Evolutionary conservation across 2,797 vertebrate genomes (phyloP), one percentile per base, ranked within the genome.

Genomic region (Periophthalmus magnuspinnatus): DNA sequence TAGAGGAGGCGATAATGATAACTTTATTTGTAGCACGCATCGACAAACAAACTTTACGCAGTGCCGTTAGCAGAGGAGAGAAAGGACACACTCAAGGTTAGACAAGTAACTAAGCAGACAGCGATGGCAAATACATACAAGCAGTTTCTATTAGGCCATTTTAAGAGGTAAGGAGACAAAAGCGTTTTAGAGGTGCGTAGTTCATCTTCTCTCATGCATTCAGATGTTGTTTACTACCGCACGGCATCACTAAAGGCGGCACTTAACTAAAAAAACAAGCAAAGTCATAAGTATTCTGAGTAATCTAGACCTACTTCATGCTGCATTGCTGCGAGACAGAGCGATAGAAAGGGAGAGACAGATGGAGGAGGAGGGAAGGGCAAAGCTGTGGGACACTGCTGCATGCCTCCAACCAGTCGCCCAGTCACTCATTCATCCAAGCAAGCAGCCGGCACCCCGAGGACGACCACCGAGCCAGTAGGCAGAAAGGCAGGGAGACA

Each of bases 371-470:
- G 65, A 45, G 71, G 75, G 83, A 83, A 81, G 66, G 80, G 78
- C 73, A 81, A 68, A 72, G 82, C 80, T 84, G 69, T 79, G 70
- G 75, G 81, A 84, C 84, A 78, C 74, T 84, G 82, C 81, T 88
- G 83, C 74, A 86, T 78, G 76, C 77, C 80, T 63, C 48, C 79
- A 72, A 75, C 33, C 71, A 80, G 69, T 8, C 81, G 19, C 33
- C 65, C 75, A 78, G 81, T 54, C 77, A 80, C 76, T 10, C 76
- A 81, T 67, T 38, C 62, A 65, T n/a, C 14, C 74, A 69, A 14
- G 11, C 74, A 79, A 77, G 3, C 71, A 69, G 67, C 1, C 66
- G 73, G 67, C 7, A 57, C 68, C 63, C 71, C 33, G 56, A 72
- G 64, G 33, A 68, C 64, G 17, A 10, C 65, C 56, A 58, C 59